Evolutionary conservation across 2,888 invertebrate genomes (phyloP).

Genomic region (Belgica antarctica): DNA sequence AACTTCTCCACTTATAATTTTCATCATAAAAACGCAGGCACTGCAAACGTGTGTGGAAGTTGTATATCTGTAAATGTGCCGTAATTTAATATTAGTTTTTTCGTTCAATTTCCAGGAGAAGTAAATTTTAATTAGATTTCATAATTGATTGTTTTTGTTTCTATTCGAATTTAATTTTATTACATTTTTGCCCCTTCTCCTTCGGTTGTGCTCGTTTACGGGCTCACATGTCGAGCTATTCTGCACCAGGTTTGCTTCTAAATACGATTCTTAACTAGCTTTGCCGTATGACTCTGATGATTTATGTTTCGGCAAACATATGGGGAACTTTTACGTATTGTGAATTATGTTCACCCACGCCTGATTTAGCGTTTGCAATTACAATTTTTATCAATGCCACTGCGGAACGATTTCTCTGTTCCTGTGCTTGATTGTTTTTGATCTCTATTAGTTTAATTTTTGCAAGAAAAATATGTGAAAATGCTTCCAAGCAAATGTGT

Average conservation of each 20-base stretch:
- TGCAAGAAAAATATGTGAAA: too few species aligned
- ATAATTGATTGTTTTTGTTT: constrained; percentile 43
- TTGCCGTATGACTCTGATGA: constrained; percentile 13
- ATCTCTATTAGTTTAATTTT: constrained; percentile 5
- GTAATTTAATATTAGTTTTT: constrained; percentile 5
- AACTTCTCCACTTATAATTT: too few species aligned
- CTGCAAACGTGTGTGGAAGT: constrained; percentile 7
- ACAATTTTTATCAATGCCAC: constrained; percentile 1
- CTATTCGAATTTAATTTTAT: constrained; percentile 38
- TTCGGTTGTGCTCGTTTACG: not conserved
- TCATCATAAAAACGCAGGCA: too few species aligned
- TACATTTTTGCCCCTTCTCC: not conserved
- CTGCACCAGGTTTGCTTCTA: too few species aligned
- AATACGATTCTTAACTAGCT: constrained; percentile 15
- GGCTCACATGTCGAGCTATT: not conserved
- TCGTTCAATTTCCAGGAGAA: not conserved
- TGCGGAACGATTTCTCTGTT: not conserved
- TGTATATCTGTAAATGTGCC: not conserved
- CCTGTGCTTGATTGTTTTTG: not conserved
- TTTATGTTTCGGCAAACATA: constrained; percentile 19
- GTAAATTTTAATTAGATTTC: constrained; percentile 41
- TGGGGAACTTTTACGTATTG: not conserved
- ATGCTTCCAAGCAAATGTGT: not conserved
- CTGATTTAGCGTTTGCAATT: not conserved
- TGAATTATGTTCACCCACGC: not conserved